Evolutionary conservation across 2,888 invertebrate genomes (phyloP), one percentile per base, ranked within the genome.

Genomic region (Drosophila meridiana): DNA sequence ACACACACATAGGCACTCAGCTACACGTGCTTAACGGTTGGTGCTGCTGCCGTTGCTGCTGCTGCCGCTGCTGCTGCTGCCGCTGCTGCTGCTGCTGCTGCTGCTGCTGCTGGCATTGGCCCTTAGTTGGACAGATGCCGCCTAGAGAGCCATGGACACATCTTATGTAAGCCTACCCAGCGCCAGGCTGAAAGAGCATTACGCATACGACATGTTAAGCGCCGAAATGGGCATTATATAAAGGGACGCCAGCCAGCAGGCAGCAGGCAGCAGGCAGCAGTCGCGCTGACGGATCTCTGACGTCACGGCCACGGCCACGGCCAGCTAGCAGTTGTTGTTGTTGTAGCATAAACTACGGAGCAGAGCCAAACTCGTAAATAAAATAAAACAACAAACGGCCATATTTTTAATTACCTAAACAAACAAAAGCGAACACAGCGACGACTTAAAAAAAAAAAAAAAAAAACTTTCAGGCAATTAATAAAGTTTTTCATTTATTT

Each of bases 381-480:
- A 52, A 59, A 65, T 53, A 50, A 20, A 61, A 48, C 53, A 56
- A 55, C 53, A 71, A 53, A 56, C 60, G 69, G 62, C 32, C 73
- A 85, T 79, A 89, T 81, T 89, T 89, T 88, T 79, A 85, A 85
- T 85, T 87, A 89, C 89, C 87, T 71, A 85, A 85, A 89, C 68
- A 80, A 80, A 78, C 65, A 80, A 76, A 75, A 40, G 52, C 14
- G 61, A 20, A 58, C 57, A 69, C 45, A 56, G 53, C 67, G 75
- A 66, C 65, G 73, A 78, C 75, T 79, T 76, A 57, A 77, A 80
- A 34, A 34, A 34, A 20, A 20, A 20, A 20, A 20, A 34, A 8
- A 40, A 77, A 80, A 71, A 81, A 55, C 58, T 71, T 77, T 50
- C 50, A 9, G 62, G 84, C 83, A 86, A 86, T 88, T 84, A 86